Evolutionary conservation across 1,140 invertebrate species (phyloP), one percentile per base, ranked within the genome.

Genomic region (Vanessa tameamea): DNA sequence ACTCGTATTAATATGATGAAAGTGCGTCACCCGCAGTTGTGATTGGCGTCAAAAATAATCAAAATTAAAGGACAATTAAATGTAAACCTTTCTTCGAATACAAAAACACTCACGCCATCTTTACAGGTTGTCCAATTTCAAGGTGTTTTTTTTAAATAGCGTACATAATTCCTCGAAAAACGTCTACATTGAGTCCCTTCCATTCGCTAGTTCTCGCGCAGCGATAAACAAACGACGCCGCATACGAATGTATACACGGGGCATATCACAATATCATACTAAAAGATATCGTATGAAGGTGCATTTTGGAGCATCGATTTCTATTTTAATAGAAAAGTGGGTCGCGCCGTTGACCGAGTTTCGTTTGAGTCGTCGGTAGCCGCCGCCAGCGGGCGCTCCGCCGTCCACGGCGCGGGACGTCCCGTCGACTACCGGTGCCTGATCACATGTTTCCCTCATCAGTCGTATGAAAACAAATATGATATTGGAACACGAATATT

Each of bases 281-380:
- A 43, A 64, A 47, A 64, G 63, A 16, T 64, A 64, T 64, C 43
- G 55, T 47, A 69, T 69, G 47, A 37, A 69, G 66, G 66, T 69
- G 53, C 66, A 69, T 47, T 61, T 26, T 23, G 57, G 37, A 48
- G 68, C 68, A 69, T 61, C 68, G 68, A 69, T 69, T 69, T 69
- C 68, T 59, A 69, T 69, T 69, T 69, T 69, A 69, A 69, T 69
- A 69, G 68, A 61, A 69, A 69, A 69, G 68, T 69, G 55, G 68
- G 68, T 69, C 68, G 68, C 68, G 53, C 67, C 47, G 67, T 59
- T 69, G 68, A 61, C 68, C 55, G 68, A 69, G 68, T 69, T 69
- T 69, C 68, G 68, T 69, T 13, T 59, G 55, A 47, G 68, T 13
- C 68, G 57, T 7, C 20, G 53, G 7, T 15, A 37, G 57, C 23